A percentile compares a stretch with the other conserved stretches of the same genome.
Evolutionary conservation across 2,888 invertebrate species (phyloP).

Genomic region (Hybos culiciformis): DNA sequence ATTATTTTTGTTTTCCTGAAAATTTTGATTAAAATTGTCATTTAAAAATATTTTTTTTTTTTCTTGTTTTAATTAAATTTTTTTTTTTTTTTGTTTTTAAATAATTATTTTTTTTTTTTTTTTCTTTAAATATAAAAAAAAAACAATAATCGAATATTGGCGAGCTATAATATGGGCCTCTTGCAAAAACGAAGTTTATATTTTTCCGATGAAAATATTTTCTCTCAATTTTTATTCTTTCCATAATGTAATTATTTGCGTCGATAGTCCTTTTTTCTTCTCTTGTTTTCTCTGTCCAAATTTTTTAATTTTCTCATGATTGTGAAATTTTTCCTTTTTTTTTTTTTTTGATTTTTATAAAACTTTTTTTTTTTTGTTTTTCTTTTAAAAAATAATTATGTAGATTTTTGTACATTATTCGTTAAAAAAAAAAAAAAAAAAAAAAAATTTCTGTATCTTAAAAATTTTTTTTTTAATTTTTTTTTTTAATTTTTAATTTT

Average conservation of each 20-base stretch:
- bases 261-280: conserved; percentile 8
- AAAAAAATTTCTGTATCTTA: no score
- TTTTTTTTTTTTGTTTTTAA: neutral
- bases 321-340: conserved; percentile 18
- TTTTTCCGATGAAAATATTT: no score
- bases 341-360: conserved; percentile 14
- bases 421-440: no score
- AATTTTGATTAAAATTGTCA: neutral
- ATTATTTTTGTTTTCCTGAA: no score
- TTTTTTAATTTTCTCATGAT: conserved; percentile 17
- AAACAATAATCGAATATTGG: no score
- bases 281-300: conserved; percentile 16
- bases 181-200: conserved; percentile 39
- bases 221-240: conserved; percentile 11
- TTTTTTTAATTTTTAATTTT: neutral
- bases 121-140: conserved; percentile 12
- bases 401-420: no score
- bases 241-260: neutral
- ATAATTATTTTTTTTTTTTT: neutral
- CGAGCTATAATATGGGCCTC: conserved; percentile 39
- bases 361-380: conserved; percentile 2
- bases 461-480: neutral
- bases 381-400: conserved; percentile 9
- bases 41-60: neutral
- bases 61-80: neutral